phyloP scores from a whole-genome alignment of 2,888 invertebrate genomes.

The Morinoia aosen region DNA sequence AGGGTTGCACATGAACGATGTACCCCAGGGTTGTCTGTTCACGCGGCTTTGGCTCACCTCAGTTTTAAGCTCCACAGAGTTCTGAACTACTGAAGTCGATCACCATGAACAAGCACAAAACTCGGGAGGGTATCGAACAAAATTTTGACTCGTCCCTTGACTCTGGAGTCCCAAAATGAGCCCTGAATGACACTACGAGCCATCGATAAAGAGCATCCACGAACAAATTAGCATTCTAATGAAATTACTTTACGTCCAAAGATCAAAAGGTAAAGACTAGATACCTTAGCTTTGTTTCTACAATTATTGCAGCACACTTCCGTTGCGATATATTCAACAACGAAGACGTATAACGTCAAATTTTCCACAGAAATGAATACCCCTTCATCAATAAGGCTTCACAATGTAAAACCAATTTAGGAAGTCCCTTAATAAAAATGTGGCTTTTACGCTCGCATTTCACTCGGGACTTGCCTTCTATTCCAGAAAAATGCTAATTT shows the following conservation, averaged over 20 bases:
- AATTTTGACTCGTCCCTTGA: too few species aligned
- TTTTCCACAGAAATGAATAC: not conserved
- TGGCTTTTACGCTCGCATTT: not conserved
- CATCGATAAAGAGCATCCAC: too few species aligned
- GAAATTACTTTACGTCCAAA: not conserved
- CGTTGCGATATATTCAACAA: not conserved
- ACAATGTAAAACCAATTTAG: not conserved
- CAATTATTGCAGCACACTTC: not conserved
- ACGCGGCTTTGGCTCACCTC: too few species aligned
- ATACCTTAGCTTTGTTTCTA: not conserved
- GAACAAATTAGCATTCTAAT: not conserved
- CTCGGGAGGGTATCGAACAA: too few species aligned
- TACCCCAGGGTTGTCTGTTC: too few species aligned
- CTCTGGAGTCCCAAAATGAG: too few species aligned
- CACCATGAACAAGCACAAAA: too few species aligned
- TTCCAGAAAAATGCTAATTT: not conserved
- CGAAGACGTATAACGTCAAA: not conserved
- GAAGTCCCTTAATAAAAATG: not conserved
- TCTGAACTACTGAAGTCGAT: too few species aligned
- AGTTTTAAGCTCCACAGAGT: too few species aligned
- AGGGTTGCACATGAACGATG: too few species aligned
- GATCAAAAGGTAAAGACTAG: not conserved
- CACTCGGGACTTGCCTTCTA: not conserved
- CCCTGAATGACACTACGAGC: too few species aligned
- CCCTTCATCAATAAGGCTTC: not conserved